Percentiles rank a stretch among this genome's conserved stretches.
Evolutionary conservation across 2,113 vertebrate species (phyloP).

Genomic region (Cyprinodon variegatus): DNA sequence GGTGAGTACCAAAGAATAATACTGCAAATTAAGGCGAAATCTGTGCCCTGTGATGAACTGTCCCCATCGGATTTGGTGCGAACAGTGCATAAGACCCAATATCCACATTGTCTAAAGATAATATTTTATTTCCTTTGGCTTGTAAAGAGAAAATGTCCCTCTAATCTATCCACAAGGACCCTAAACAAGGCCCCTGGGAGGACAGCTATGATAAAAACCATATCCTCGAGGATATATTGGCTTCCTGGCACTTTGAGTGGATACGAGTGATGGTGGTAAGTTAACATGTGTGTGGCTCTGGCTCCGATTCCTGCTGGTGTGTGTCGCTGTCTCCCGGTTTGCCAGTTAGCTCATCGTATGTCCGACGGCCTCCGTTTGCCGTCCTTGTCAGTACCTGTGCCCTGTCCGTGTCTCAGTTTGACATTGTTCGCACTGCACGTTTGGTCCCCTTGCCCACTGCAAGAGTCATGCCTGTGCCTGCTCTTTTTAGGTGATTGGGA

Average conservation of each 20-base stretch:
- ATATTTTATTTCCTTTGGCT: slow-evolving; percentile 59
- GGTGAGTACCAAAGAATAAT: slow-evolving; percentile 28
- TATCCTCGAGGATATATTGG: slow-evolving; percentile 85
- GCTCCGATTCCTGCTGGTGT: slow-evolving; percentile 59
- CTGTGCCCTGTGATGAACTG: slow-evolving; percentile 6
- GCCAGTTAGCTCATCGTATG: slow-evolving; percentile 67
- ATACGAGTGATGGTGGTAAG: slow-evolving; percentile 85
- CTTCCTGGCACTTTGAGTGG: slow-evolving; percentile 86
- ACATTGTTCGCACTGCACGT: slow-evolving; percentile 63
- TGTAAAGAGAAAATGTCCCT: slow-evolving; percentile 75
- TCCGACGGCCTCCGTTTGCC: slow-evolving; percentile 58
- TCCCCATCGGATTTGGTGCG: slow-evolving; percentile 24
- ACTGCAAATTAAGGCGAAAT: slow-evolving; percentile 4
- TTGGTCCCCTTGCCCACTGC: slow-evolving; percentile 31
- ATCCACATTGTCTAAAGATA: slow-evolving; percentile 23
- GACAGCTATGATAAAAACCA: slow-evolving; percentile 79
- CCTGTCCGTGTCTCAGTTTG: slow-evolving; percentile 57
- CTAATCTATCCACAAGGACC: slow-evolving; percentile 84
- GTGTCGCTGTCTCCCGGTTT: slow-evolving; percentile 65
- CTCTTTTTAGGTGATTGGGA: slow-evolving; percentile 52
- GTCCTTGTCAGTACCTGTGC: slow-evolving; percentile 55
- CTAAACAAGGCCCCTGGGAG: slow-evolving; percentile 77
- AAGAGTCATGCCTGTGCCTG: slow-evolving; percentile 45
- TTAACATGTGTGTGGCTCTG: slow-evolving; percentile 72
- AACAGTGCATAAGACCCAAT: slow-evolving; percentile 28